Evolutionary conservation across 2,888 invertebrate genomes (phyloP), one percentile per base, ranked within the genome.

Genomic region (Ophraella communa): DNA sequence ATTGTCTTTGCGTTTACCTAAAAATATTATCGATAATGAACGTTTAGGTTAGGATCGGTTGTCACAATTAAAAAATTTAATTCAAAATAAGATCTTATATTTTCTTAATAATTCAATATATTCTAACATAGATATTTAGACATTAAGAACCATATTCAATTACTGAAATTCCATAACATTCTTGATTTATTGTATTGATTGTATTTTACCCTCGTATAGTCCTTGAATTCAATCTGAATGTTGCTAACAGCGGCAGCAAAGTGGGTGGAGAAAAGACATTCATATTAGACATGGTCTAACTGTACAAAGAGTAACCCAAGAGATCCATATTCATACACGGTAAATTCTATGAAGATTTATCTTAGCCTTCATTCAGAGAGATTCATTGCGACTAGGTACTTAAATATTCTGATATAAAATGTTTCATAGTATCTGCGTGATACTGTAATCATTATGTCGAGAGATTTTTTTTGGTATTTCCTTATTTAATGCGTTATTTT

Each of bases 231-330:
- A 45, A 23, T 45, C 45, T 45, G 23, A 45, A 45, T 45, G 45
- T 45, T 45, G 23, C 21, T 14, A 45, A 45, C 45, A 45, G 45
- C 20, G 45, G 45, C 45, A 20, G 45, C 45, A 45, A 45, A 45
- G 45, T 45, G 45, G 45, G 45, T 45, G 45, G 45, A 45, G 45
- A 21, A 21, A 21, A 45, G 45, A 45, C 45, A 45, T 45, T 45
- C 45, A 23, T 45, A 45, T 45, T 45, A 45, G 45, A 63, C 68
- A 65, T 69, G 65, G 57, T 65, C 33, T 70, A 71, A 71, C 71
- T 71, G 71, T 71, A 71, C 62, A 69, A 66, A 58, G 52, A 45
- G 45, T 21, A 45, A 21, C 45, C 21, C 21, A 45, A 18, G 20
- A 45, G 23, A 45, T 45, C 45, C 45, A 45, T 45, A 45, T 45